phyloP scores from a whole-genome alignment of 2,113 vertebrate genomes.

The Argyrosomus japonicus region DNA sequence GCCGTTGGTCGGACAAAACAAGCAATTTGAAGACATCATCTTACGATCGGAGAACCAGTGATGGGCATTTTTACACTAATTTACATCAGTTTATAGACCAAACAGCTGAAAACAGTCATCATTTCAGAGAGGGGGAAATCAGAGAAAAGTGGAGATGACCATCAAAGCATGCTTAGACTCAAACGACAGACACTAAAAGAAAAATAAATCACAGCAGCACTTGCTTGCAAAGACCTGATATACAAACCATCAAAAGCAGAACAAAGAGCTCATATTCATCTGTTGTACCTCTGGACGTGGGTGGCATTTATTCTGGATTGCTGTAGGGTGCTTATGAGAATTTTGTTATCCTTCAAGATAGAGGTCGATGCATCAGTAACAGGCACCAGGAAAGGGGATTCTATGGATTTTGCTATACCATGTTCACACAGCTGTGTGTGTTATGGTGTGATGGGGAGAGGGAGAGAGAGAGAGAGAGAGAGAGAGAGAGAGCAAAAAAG shows the following conservation, averaged over 20 bases:
- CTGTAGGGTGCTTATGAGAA: slow-evolving; percentile 24
- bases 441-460: background rate
- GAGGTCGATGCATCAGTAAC: slow-evolving; percentile 24
- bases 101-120: background rate
- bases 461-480: slow-evolving; percentile 22
- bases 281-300: slow-evolving; percentile 45
- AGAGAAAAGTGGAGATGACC: background rate
- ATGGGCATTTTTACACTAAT: background rate
- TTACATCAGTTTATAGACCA: background rate
- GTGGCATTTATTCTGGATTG: slow-evolving; percentile 45
- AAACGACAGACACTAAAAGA: background rate
- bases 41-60: background rate
- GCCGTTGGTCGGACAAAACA: background rate
- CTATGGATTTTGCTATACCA: slow-evolving; percentile 40
- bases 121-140: background rate
- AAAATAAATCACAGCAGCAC: background rate
- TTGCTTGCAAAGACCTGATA: background rate
- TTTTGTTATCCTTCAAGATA: slow-evolving; percentile 20
- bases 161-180: background rate
- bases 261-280: slow-evolving; percentile 40
- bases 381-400: slow-evolving; percentile 29
- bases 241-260: slow-evolving; percentile 22
- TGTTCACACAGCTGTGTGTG: slow-evolving; percentile 35
- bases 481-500: slow-evolving; percentile 44
- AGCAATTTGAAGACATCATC: background rate